Evolutionary conservation across 2,888 invertebrate species (phyloP).

Genomic region (Drosophila prolongata): DNA sequence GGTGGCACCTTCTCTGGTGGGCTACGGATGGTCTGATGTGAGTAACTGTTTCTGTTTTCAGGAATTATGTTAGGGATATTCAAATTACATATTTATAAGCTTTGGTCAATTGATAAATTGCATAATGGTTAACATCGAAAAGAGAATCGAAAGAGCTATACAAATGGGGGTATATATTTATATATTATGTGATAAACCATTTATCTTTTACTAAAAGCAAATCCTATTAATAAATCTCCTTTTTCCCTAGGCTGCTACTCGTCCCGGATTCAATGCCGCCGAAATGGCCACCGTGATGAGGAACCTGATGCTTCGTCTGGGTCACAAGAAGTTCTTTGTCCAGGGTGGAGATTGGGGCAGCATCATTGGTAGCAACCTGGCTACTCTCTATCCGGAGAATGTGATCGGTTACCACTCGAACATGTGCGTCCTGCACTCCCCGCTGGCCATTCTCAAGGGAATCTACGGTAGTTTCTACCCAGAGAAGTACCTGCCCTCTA

Average conservation of each 20-base stretch:
- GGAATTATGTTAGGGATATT: too few species aligned
- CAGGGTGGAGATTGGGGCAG: slow-evolving; percentile 95
- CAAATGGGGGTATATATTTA: too few species aligned
- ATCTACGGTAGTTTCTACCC: slow-evolving; percentile 86
- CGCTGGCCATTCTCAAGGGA: slow-evolving; percentile 79
- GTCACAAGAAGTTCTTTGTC: slow-evolving; percentile 87
- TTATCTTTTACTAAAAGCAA: too few species aligned
- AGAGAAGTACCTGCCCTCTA: slow-evolving; percentile 82
- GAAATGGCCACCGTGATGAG: slow-evolving; percentile 87
- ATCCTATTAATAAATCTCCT: too few species aligned
- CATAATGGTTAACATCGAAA: too few species aligned
- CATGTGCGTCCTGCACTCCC: slow-evolving; percentile 85
- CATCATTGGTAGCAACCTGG: slow-evolving; percentile 87
- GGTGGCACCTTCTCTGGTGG: slow-evolving; percentile 88
- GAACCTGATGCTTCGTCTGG: slow-evolving; percentile 89
- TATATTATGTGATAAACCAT: too few species aligned
- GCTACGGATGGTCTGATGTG: slow-evolving; percentile 89
- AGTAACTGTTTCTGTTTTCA: slow-evolving; percentile 6
- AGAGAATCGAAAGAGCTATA: too few species aligned
- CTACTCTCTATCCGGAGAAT: slow-evolving; percentile 87
- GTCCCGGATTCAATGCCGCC: slow-evolving; percentile 82
- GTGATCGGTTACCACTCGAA: slow-evolving; percentile 87
- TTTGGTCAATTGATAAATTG: too few species aligned
- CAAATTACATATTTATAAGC: too few species aligned
- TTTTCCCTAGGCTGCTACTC: slow-evolving; percentile 69